Percentiles rank a stretch among this genome's conserved stretches.
phyloP scores from a whole-genome alignment of 2,797 vertebrate genomes.

The Peromyscus melanophrys region DNA sequence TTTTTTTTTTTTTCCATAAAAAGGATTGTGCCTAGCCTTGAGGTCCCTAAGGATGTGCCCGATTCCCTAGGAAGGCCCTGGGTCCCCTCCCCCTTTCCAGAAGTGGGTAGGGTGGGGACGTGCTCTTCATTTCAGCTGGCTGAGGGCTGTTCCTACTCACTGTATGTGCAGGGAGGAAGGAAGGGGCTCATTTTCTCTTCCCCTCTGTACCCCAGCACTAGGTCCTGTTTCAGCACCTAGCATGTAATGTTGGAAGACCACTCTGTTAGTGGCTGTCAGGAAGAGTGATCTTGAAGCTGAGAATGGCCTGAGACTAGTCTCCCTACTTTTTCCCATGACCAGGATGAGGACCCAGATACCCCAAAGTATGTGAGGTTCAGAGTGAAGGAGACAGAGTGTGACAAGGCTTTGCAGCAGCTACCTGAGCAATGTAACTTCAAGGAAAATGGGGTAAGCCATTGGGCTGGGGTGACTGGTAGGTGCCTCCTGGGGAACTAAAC shows the following conservation, averaged over 20 bases:
- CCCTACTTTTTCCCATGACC: neutral
- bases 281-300: neutral
- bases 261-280: neutral
- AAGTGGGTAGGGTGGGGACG: neutral
- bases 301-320: neutral
- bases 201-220: neutral
- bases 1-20: too few species aligned
- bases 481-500: neutral
- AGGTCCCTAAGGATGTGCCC: neutral
- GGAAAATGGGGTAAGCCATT: conserved; percentile 63
- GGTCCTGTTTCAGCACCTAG: neutral
- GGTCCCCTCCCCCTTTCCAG: neutral
- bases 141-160: too few species aligned
- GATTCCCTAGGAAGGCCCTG: neutral
- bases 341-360: conserved; percentile 10
- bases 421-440: conserved; percentile 62
- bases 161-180: neutral
- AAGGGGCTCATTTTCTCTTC: neutral
- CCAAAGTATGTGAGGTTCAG: conserved; percentile 7
- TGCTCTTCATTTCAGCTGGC: too few species aligned
- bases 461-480: neutral
- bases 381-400: conserved; percentile 51
- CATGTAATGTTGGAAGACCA: neutral
- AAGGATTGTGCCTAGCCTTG: neutral
- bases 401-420: accelerated